Percentiles rank a stretch among this genome's conserved stretches.
Conservation (phyloP, 2,888 invertebrate genomes). For the Ceratothoa steindachneri region DNA sequence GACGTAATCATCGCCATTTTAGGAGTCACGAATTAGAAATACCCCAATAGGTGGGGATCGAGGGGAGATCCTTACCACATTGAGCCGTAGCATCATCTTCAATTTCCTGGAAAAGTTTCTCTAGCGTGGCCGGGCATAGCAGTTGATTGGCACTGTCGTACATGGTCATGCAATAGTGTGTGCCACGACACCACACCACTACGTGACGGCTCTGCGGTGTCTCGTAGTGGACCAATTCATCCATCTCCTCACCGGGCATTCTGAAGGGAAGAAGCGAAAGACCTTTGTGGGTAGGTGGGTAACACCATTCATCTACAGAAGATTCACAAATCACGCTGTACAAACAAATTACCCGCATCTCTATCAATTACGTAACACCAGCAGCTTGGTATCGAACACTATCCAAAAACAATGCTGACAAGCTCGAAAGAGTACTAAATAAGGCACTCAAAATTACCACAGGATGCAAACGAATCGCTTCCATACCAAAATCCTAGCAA, state of each 20-base stretch:
- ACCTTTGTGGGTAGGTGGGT: background rate
- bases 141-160: constrained; percentile 54
- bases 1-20: no score
- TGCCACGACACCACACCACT: constrained; percentile 54
- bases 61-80: no score
- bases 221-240: constrained; percentile 54
- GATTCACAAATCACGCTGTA: background rate
- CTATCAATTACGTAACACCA: no score
- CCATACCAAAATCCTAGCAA: no score
- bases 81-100: constrained; percentile 54
- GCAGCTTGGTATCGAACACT: no score
- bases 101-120: constrained; percentile 55
- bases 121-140: constrained; percentile 52
- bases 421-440: no score
- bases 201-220: constrained; percentile 55
- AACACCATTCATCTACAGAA: background rate
- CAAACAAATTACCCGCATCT: no score
- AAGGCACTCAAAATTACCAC: no score
- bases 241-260: constrained; percentile 55
- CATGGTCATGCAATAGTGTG: constrained; percentile 54
- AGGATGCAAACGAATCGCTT: no score
- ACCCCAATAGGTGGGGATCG: no score
- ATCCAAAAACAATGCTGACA: no score
- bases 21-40: no score
- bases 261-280: constrained; percentile 50